A percentile compares a stretch with the other conserved stretches of the same genome.
Evolutionary conservation across 2,113 vertebrate genomes (phyloP).

Genomic region (Oreochromis spilurus): DNA sequence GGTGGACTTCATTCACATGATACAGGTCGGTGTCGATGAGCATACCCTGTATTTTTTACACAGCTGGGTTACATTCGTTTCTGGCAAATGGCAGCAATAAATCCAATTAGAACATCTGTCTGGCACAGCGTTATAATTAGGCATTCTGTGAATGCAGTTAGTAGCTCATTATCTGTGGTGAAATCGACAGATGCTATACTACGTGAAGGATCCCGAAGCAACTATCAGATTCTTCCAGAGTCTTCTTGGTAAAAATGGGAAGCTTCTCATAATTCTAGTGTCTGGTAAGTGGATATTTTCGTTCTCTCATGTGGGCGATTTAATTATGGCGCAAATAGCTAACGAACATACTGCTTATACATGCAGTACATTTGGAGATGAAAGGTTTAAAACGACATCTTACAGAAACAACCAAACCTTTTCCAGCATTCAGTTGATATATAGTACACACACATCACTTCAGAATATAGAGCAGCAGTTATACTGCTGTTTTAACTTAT

Average conservation of each 20-base stretch:
- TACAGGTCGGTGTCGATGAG: conserved; percentile 75
- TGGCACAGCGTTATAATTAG: conserved; percentile 18
- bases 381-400: background rate
- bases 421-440: background rate
- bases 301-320: background rate
- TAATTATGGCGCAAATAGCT: background rate
- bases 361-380: background rate
- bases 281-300: conserved; percentile 77
- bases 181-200: conserved; percentile 82
- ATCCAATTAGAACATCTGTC: conserved; percentile 38
- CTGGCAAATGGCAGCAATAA: conserved; percentile 15
- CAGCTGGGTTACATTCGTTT: conserved; percentile 28
- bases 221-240: conserved; percentile 82
- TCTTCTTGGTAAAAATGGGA: conserved; percentile 76
- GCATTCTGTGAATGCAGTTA: conserved; percentile 6
- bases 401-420: background rate
- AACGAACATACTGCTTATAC: background rate
- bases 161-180: conserved; percentile 33
- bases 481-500: background rate
- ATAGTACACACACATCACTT: background rate
- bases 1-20: conserved; percentile 93
- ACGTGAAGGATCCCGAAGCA: conserved; percentile 79
- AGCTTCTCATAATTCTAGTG: conserved; percentile 85
- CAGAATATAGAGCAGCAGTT: background rate
- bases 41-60: conserved; percentile 10